Evolutionary conservation across 2,888 invertebrate species (phyloP), one percentile per base, ranked within the genome.

Genomic region (Choreutis nemorana): DNA sequence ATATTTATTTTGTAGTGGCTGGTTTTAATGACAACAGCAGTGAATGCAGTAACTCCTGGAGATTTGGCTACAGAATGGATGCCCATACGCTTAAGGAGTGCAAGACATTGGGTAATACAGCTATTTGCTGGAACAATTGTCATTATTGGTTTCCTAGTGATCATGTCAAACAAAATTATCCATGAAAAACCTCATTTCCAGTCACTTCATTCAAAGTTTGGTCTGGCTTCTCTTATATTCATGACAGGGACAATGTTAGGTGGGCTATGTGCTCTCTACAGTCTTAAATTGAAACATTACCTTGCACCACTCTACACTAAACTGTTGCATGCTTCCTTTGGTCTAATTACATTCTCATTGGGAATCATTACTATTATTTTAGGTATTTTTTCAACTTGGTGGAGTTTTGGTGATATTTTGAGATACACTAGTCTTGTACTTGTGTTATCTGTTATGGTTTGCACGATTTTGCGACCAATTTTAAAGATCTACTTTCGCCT

Each of bases 51-150:
- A 7, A 67, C 75, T 22, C 77, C 79, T 3, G 78, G 78, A 11
- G 80, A 80, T 38, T 45, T 70, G 23, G 78, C 79, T 10, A 73
- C 80, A n/a, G 77, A 77, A 39, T 79, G 78, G 79, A 73, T 79
- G 71, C 79, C 80, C 1, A 67, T 78, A 43, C 51, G 75, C 25
- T 47, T 77, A 18, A 52, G 71, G 31, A 75, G 77, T 44, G 75
- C 78, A 26, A 65, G 80, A 16, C 80, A 81, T 44, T 80, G 80
- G 80, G 55, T 79, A 2, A 45, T 80, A 18, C 80, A 81, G 49
- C 37, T 73, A 11, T 21, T 61, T 12, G 56, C 54, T 26, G 58
- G 63, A 34, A 51, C 48, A 22, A 38, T 67, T 28, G 50, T 72
- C 18, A 26, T 58, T 3, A 41, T 44, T 26, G 80, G 78, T 21